Evolutionary conservation across 2,888 invertebrate species (phyloP).

Genomic region (Leptinotarsa peninsularis): DNA sequence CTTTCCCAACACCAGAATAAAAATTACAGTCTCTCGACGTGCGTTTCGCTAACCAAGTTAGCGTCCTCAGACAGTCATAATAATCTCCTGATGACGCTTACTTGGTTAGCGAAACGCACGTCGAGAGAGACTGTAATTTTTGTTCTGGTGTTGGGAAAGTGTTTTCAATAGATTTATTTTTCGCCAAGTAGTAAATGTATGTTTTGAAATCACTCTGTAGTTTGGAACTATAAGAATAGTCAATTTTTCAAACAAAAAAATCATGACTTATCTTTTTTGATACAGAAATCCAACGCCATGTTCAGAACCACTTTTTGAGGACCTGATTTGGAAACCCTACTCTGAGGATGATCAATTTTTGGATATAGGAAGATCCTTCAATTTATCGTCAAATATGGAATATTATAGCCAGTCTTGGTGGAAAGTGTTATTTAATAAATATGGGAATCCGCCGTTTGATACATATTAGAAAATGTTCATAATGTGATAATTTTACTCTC

Average conservation of each 20-base stretch:
- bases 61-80: too few species aligned
- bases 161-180: too few species aligned
- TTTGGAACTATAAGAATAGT: too few species aligned
- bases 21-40: too few species aligned
- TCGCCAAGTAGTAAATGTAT: not conserved
- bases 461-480: constrained; percentile 28
- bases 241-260: not conserved
- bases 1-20: too few species aligned
- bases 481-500: too few species aligned
- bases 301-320: not conserved
- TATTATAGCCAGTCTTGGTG: constrained; percentile 20
- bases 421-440: constrained; percentile 29
- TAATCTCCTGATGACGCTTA: too few species aligned
- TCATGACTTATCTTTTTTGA: not conserved
- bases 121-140: too few species aligned
- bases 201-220: too few species aligned
- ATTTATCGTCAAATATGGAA: not conserved
- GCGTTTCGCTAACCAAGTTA: too few species aligned
- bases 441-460: constrained; percentile 30
- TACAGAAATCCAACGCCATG: constrained; percentile 5
- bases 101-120: too few species aligned
- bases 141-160: too few species aligned
- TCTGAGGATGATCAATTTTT: constrained; percentile 15
- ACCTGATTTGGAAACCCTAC: not conserved
- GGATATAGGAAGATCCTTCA: constrained; percentile 29